Evolutionary conservation across 1,140 invertebrate genomes (phyloP), one percentile per base, ranked within the genome.

Genomic region (Aphelenchoides avenae): DNA sequence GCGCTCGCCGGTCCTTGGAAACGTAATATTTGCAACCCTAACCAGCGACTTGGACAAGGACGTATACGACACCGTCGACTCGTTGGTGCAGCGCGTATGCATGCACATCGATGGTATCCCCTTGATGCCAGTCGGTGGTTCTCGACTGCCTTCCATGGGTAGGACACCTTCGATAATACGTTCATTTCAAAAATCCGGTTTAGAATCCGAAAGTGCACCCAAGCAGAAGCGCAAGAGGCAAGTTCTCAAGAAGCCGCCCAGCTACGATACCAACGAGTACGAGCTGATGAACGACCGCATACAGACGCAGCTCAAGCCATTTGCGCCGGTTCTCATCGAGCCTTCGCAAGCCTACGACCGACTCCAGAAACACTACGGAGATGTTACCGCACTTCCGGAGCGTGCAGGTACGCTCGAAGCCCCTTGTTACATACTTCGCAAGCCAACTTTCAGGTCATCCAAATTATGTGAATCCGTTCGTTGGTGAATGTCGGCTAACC

Each of bases 231-330:
- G 70, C 11, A 27, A 27, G 11, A 34, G 52, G 22, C 72, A 79
- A 60, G 68, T 73, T 46, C 61, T 79, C 22, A 68, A 80, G 42
- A 78, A 75, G 26, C 24, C 24, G 74, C 58, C 52, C 5, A 64
- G 42, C 41, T 33, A 70, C 20, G 48, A 44, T 27, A 40, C 56
- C 48, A 20, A 60, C 36, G 71, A 73, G 27, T 70, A 66, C 46
- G 61, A 70, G 11, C 18, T 56, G 36, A 39, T 69, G n/a, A 40
- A 70, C 9, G 52, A 60, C 5, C 33, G 67, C 22, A 43, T 71
- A 9, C 15, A 67, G 39, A 57, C 42, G 26, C 63, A 75, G 40
- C 36, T 71, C 31, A 47, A 65, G 15, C 7, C 15, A 20, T 47
- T 33, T 54, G n/a, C n/a, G n/a, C n/a, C n/a, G n/a, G n/a, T n/a